Evolutionary conservation across 2,797 vertebrate species (phyloP).

Genomic region (Rhinoraja longicauda): DNA sequence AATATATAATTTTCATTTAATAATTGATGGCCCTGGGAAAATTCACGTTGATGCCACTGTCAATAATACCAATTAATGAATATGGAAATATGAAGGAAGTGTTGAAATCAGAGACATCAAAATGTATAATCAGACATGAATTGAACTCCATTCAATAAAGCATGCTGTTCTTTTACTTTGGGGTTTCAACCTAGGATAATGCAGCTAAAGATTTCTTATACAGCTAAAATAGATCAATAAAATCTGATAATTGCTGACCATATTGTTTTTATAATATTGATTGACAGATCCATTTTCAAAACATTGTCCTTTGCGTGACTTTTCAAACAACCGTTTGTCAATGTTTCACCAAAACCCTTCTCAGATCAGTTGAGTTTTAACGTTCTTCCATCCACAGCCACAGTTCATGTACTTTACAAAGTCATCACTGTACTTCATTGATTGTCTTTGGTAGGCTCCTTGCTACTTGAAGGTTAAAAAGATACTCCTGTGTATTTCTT

Average conservation of each 20-base stretch:
- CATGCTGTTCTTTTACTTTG: background rate
- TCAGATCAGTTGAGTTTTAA: conserved; percentile 11
- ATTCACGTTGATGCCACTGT: background rate
- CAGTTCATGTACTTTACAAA: background rate
- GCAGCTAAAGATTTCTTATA: background rate
- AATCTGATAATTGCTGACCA: background rate
- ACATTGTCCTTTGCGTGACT: conserved; percentile 31
- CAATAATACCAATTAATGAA: background rate
- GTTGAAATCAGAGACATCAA: background rate
- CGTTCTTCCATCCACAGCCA: background rate
- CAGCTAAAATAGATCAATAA: conserved; percentile 31
- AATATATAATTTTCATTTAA: background rate
- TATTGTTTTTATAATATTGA: background rate
- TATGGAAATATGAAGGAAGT: background rate
- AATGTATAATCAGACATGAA: background rate
- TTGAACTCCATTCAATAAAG: conserved; percentile 4
- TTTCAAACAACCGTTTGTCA: conserved; percentile 5
- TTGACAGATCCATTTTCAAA: conserved; percentile 18
- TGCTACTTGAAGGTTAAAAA: background rate
- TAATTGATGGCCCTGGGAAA: background rate
- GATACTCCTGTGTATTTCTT: background rate
- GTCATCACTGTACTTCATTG: background rate
- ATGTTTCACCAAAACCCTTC: background rate
- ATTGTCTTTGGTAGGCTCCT: background rate
- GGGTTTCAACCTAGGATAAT: background rate